A percentile compares a stretch with the other conserved stretches of the same genome.
Evolutionary conservation across 2,113 vertebrate species (phyloP).

Genomic region (Platanista minor): DNA sequence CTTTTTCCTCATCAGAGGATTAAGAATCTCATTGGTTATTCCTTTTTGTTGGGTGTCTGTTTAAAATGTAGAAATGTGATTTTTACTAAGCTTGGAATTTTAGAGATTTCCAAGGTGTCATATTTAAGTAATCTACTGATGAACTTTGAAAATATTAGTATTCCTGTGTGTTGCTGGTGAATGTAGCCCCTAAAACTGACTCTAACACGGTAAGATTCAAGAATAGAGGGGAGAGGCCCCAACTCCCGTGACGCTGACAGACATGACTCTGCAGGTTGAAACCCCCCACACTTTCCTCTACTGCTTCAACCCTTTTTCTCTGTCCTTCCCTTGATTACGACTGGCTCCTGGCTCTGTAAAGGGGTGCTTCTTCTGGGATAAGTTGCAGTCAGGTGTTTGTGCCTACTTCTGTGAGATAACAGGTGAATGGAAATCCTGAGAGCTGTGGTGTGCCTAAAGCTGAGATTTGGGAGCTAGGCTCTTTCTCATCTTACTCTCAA

Average conservation of each 20-base stretch:
- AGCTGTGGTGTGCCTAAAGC: neutral
- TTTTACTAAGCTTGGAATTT: neutral
- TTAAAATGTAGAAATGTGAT: neutral
- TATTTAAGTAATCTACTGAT: neutral
- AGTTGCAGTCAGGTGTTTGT: neutral
- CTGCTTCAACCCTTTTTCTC: neutral
- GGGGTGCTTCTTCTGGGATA: neutral
- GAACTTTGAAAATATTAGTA: neutral
- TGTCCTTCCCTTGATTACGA: neutral
- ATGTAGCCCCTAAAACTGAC: neutral
- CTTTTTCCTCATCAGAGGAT: neutral
- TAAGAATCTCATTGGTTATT: neutral
- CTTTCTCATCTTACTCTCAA: neutral
- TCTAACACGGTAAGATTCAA: neutral
- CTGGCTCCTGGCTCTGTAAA: neutral
- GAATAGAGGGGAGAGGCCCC: neutral
- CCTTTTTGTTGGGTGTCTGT: neutral
- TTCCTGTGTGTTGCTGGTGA: neutral
- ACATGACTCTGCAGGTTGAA: neutral
- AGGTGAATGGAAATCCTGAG: neutral
- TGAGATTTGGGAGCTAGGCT: neutral
- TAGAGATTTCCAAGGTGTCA: neutral
- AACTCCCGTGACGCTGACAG: rapidly evolving
- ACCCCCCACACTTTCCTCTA: neutral
- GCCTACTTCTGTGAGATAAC: neutral